Evolutionary conservation across 2,888 invertebrate genomes (phyloP), one percentile per base, ranked within the genome.

Genomic region (Torymus texanus): DNA sequence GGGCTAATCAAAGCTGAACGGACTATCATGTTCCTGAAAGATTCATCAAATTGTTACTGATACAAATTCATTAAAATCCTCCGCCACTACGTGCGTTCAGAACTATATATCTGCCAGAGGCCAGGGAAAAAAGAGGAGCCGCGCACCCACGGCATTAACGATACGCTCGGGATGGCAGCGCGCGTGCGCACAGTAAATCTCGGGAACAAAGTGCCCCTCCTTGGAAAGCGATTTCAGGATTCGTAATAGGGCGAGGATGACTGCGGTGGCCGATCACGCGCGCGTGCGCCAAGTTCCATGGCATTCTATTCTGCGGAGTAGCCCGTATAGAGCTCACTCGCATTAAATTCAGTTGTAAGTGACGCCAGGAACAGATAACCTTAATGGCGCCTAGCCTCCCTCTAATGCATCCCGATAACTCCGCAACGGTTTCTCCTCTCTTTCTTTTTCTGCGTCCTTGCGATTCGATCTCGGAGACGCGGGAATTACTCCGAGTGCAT

Each of bases 401-500:
- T 79, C 85, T 88, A 87, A 87, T 88, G 87, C 84, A 85, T 86
- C 82, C 83, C 84, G 86, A 87, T 87, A 87, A 86, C 83, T 84
- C 79, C 51, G 68, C 75, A 75, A 71, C 71, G 77, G 70, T 68
- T 71, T 80, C 59, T 73, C 29, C 56, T 55, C n/a, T 1, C 65
- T 51, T 77, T 59, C 74, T 67, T 61, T 61, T 74, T 63, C 58
- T 11, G 5, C 18, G 29, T 13, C 16, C 11, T 53, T 18, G 13
- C 24, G 21, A 11, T n/a, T 63, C 21, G 41, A 41, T 41, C 41
- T 41, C 10, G 41, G 8, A 41, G 8, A 41, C 41, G 41, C 8
- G 41, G 8, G 41, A 8, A 8, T 0, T 41, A 8, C 8, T 41
- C 10, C 8, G 41, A 8, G 8, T 41, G 41, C 41, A 41, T 41